A percentile compares a stretch with the other conserved stretches of the same genome.
phyloP scores from a whole-genome alignment of 2,888 invertebrate species.

The Heteromyza rotundicornis region DNA sequence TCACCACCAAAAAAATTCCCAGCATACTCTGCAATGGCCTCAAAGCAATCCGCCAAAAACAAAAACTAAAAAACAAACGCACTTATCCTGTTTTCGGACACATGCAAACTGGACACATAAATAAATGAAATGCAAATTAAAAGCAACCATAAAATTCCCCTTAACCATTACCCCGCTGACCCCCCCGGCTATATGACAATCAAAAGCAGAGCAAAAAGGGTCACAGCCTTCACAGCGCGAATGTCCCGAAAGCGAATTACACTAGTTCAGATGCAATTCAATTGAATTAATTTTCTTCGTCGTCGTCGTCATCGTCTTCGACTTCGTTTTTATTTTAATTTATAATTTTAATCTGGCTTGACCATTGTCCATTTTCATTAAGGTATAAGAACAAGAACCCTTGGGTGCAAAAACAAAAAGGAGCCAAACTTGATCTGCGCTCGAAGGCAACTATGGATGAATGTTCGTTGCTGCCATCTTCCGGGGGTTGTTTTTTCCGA shows the following conservation, averaged over 20 bases:
- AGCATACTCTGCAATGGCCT: not conserved
- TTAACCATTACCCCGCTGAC: not conserved
- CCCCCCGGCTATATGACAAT: not conserved
- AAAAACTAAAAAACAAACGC: slow-evolving; percentile 18
- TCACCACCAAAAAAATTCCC: slow-evolving; percentile 7
- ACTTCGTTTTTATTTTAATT: slow-evolving; percentile 8
- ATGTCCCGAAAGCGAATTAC: slow-evolving; percentile 3
- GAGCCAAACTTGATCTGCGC: not conserved
- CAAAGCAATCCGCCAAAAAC: not conserved
- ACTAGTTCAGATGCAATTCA: slow-evolving; percentile 18
- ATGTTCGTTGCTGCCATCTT: not conserved
- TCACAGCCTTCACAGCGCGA: slow-evolving; percentile 9
- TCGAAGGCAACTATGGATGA: no score
- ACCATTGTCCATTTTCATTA: slow-evolving; percentile 40
- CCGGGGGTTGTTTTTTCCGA: slow-evolving; percentile 1
- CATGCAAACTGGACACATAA: slow-evolving; percentile 38
- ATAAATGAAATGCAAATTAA: slow-evolving; percentile 42
- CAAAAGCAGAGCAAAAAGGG: slow-evolving; percentile 13
- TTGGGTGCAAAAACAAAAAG: not conserved
- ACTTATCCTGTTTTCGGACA: slow-evolving; percentile 37
- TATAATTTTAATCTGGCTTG: slow-evolving; percentile 35
- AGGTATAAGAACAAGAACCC: not conserved
- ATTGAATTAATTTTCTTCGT: slow-evolving; percentile 41
- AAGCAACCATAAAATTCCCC: not conserved
- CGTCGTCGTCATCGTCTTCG: no score